Evolutionary conservation across 2,797 vertebrate species (phyloP).

Genomic region (Myripristis jacobus): DNA sequence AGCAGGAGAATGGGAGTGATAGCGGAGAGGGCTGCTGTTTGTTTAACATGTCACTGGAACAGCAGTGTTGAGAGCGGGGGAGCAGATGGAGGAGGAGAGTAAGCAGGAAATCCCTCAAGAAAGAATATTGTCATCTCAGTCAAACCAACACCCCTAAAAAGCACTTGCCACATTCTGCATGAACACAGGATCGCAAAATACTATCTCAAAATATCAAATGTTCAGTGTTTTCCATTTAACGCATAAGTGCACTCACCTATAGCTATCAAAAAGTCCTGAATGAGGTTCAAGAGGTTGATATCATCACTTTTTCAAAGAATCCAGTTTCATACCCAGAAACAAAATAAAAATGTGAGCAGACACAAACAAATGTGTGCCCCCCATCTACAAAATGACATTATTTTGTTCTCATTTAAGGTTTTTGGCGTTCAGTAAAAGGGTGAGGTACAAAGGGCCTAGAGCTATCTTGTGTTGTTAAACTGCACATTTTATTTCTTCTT

Average conservation of each 20-base stretch:
- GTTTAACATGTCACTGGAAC: constrained; percentile 73
- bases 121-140: constrained; percentile 50
- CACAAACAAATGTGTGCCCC: constrained; percentile 43
- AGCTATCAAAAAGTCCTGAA: constrained; percentile 7
- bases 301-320: constrained; percentile 36
- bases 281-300: constrained; percentile 4
- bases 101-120: constrained; percentile 49
- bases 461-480: constrained; percentile 80
- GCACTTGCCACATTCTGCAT: background rate
- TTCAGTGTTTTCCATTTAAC: constrained; percentile 4
- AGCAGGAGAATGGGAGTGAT: constrained; percentile 64
- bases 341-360: constrained; percentile 46
- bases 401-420: constrained; percentile 79
- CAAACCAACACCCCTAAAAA: constrained; percentile 29
- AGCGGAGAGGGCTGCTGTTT: constrained; percentile 68
- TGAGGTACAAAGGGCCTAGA: constrained; percentile 71
- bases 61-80: constrained; percentile 60
- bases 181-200: constrained; percentile 23
- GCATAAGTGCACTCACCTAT: background rate
- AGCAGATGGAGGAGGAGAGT: constrained; percentile 70
- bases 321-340: constrained; percentile 20
- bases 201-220: constrained; percentile 4
- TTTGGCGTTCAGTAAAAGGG: constrained; percentile 73
- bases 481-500: constrained; percentile 73
- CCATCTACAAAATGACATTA: constrained; percentile 69